Base-by-base conservation (phyloP, 2,888 invertebrate species). In the Catocala fraxini region DNA sequence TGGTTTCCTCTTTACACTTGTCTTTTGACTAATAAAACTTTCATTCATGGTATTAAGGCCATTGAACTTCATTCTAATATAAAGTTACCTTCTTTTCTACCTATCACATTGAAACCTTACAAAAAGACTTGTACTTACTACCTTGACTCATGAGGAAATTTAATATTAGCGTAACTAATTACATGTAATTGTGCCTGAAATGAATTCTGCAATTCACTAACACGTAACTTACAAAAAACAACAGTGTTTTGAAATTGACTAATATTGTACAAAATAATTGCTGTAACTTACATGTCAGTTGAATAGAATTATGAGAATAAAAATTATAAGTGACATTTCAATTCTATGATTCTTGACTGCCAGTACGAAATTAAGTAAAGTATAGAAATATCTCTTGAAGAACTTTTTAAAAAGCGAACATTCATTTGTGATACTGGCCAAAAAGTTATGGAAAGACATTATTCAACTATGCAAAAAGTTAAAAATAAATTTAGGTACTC, bases 1-100 rank as follows among this genome's bases (percentile, higher is more conserved):
- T 55, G 52, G 57, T 48, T 68, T 68, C 59, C 56, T 53, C 45
- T 47, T 62, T 49, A 54, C 49, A 48, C 15, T 11, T 55, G n/a
- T 52, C 39, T 33, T 33, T 60, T 54, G 49, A 12, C 15, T 45
- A 12, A n/a, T 45, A 12, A 12, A 45, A 12, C 12, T 12, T 12
- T 12, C 45, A 12, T 12, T 12, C 45, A 13, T 47, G 9, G 5
- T 25, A 25, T 47, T 33, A 54, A 45, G 48, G 42, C 33, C 54
- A 25, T 13, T 47, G 47, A 47, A 47, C 47, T 47, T 12, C 13
- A 12, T 47, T 39, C 35, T 39, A 6, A 39, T 39, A 39, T 9
- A 6, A 13, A 15, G 4, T 7, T 39, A 39, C 9, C 35, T 6
- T 39, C 35, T 39, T 39, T 7, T 25, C 25, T 6, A 39, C 6